A percentile compares a stretch with the other conserved stretches of the same genome.
These are phyloP conservation scores for Whitmania pigra DNA, from an alignment of 1,140 invertebrate species.

Conservation along the genomic window DNA sequence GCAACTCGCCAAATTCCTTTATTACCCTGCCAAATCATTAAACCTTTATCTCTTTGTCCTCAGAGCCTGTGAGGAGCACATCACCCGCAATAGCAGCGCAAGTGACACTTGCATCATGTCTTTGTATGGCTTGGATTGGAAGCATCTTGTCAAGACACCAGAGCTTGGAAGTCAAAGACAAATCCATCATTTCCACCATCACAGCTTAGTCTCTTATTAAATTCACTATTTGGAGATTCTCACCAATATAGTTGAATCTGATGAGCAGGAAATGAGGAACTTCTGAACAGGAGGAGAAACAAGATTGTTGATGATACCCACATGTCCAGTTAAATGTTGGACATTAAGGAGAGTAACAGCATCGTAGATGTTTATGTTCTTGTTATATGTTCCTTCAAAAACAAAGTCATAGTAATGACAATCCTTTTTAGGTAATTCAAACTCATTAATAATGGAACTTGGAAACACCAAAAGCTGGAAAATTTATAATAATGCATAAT, in stretches of 20 bases:
- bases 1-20: too few relatives aligned
- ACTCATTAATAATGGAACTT: not conserved
- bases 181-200: not conserved
- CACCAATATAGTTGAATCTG: slow-evolving; percentile 33
- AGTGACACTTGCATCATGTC: slow-evolving; percentile 35
- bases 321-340: slow-evolving; percentile 30
- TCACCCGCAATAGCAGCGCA: slow-evolving; percentile 31
- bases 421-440: not conserved
- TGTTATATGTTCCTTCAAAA: slow-evolving; percentile 32
- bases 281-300: slow-evolving; percentile 29
- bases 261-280: slow-evolving; percentile 34
- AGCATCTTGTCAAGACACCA: slow-evolving; percentile 37
- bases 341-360: slow-evolving; percentile 28
- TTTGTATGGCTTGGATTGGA: slow-evolving; percentile 33
- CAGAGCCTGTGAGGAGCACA: slow-evolving; percentile 33
- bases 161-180: slow-evolving; percentile 27
- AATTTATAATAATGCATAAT: not conserved
- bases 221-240: not conserved
- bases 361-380: slow-evolving; percentile 34
- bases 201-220: not conserved
- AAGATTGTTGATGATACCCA: slow-evolving; percentile 31
- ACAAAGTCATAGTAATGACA: not conserved
- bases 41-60: slow-evolving; percentile 37
- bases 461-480: not conserved
- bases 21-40: too few relatives aligned